These are phyloP conservation scores for Tarsius wallacei DNA, from an alignment of 2,797 vertebrate species.

Conservation along the genomic window DNA sequence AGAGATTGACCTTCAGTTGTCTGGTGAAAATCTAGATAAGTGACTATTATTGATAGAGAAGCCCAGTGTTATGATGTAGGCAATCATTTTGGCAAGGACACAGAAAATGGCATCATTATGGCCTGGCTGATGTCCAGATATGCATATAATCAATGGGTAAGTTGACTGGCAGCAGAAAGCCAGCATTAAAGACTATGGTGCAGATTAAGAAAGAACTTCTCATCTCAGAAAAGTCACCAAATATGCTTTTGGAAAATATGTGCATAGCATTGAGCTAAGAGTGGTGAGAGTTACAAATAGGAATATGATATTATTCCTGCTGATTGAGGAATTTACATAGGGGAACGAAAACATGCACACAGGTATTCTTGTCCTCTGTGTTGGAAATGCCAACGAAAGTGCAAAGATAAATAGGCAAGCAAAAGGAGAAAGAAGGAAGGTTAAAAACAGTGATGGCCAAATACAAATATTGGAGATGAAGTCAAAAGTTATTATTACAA, in stretches of 20 bases:
- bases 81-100: background rate
- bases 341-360: background rate
- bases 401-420: background rate
- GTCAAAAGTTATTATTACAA: background rate
- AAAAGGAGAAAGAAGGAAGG: conserved; percentile 12
- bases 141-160: background rate
- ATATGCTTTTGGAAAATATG: background rate
- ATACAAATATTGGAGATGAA: conserved; percentile 19
- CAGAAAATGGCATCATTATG: background rate
- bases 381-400: conserved; percentile 39
- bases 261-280: background rate
- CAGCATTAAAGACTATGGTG: background rate
- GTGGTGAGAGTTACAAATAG: background rate
- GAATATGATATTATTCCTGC: background rate
- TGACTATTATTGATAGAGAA: background rate
- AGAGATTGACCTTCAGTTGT: background rate
- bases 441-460: background rate
- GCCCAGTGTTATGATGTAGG: background rate
- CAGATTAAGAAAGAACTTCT: background rate
- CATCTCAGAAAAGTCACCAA: conserved; percentile 17
- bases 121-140: background rate
- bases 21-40: background rate
- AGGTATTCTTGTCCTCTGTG: background rate
- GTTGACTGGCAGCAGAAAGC: background rate
- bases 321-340: conserved; percentile 29